Base-by-base conservation (phyloP, 2,888 invertebrate genomes). In the Coelogynopora nodosa region DNA sequence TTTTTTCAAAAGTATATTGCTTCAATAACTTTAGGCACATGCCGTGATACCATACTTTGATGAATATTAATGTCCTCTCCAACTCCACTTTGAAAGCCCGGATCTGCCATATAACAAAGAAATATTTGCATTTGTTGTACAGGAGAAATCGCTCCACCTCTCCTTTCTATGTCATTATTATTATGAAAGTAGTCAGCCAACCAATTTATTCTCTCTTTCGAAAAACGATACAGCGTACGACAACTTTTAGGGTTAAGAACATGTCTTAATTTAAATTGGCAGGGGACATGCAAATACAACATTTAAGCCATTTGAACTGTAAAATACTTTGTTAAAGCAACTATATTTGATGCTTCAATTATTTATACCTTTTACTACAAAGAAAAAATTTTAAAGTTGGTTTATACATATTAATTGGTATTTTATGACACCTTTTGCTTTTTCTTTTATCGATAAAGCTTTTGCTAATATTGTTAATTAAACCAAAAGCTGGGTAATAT, bases 341-440 rank as follows among this genome's bases (percentile, higher is more conserved):
- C 74, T 13, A 74, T 5, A n/a, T 74, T 74, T 74, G 23, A 74
- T 74, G 74, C 74, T 74, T 26, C 74, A 26, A 74, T 23, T 23
- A 74, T 74, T 74, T 74, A 74, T 26, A 74, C 74, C 27, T 74
- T 74, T 74, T 74, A 74, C 74, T 74, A 74, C 74, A 74, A 74
- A 74, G 74, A 74, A 74, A 26, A 74, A 74, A 23, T 26, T 74
- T 74, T 74, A n/a, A 2, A 2, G 5, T 74, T 23, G 74, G 74
- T 74, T 74, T 74, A n/a, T 26, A 23, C 74, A 13, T 49, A 49
- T 10, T 26, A 74, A 74, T 74, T 74, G 74, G 2, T 13, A 74
- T 74, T 74, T 74, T 74, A 74, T 74, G 23, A 74, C 74, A 74
- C 74, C 74, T 74, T 74, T 23, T 74, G 74, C 74, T 74, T 74